These are phyloP conservation scores for Mustela nigripes DNA, from an alignment of 2,113 vertebrate species.

Conservation along the genomic window DNA sequence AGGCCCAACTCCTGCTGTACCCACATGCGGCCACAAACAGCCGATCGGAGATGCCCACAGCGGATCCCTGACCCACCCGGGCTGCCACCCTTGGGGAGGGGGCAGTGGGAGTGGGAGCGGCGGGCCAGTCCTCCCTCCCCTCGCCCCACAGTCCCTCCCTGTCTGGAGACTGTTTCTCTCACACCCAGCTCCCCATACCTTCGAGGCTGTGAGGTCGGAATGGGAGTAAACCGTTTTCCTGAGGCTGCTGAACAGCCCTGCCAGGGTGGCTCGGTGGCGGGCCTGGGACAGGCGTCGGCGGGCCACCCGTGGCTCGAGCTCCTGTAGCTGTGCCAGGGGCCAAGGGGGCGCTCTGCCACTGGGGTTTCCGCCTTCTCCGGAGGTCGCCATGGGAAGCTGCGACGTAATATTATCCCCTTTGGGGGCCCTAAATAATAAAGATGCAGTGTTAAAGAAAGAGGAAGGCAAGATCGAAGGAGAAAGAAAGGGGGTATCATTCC, in stretches of 20 bases:
- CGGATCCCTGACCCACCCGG: not conserved
- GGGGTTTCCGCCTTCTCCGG: slow-evolving; percentile 61
- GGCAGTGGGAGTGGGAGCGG: not conserved
- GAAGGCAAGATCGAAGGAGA: not conserved
- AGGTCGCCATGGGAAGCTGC: slow-evolving; percentile 84
- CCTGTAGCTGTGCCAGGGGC: not conserved
- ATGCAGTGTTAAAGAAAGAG: not conserved
- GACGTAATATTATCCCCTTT: slow-evolving; percentile 58
- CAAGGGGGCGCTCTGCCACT: not conserved
- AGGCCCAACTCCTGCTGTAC: not conserved
- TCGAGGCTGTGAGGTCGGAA: slow-evolving; percentile 85
- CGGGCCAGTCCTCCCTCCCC: not conserved
- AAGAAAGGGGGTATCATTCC: not conserved
- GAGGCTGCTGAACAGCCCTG: slow-evolving; percentile 86
- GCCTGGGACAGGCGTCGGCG: slow-evolving; percentile 85
- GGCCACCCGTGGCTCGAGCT: slow-evolving; percentile 70
- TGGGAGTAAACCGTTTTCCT: slow-evolving; percentile 83
- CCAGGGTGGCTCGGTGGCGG: slow-evolving; percentile 82
- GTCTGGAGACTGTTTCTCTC: not conserved
- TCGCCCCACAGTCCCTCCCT: not conserved
- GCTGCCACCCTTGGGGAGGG: accelerated
- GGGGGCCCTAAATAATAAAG: not conserved
- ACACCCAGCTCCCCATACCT: slow-evolving; percentile 84
- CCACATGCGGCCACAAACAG: not conserved
- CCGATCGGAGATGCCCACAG: accelerated